These are phyloP conservation scores for Augochlora pura DNA, from an alignment of 1,140 invertebrate genomes.

Conservation along the genomic window DNA sequence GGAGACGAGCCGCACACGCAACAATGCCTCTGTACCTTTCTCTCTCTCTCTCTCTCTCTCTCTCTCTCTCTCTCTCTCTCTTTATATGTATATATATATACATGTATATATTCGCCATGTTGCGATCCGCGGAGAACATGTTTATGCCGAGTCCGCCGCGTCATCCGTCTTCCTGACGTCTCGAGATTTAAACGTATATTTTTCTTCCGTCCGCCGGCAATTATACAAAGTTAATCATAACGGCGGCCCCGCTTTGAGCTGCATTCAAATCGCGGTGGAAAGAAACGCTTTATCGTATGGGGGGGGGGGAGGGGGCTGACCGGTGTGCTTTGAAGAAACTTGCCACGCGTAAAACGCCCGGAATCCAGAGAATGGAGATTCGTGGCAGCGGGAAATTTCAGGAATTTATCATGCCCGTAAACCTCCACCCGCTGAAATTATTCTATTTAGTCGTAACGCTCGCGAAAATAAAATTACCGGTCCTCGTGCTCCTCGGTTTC, in stretches of 20 bases:
- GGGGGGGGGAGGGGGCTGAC: not conserved
- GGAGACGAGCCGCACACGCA: constrained; percentile 31
- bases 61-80: too few species aligned
- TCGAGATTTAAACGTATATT: constrained; percentile 11
- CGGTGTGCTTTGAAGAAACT: not conserved
- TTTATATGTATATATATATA: too few species aligned
- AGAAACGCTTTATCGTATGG: constrained; percentile 15
- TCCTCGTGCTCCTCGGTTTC: not conserved
- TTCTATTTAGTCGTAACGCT: not conserved
- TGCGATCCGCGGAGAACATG: not conserved
- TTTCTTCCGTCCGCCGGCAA: constrained; percentile 17
- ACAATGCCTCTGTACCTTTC: not conserved
- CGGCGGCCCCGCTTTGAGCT: not conserved
- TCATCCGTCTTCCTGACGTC: constrained; percentile 31
- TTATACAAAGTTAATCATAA: constrained; percentile 32
- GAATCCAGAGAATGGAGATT: constrained; percentile 5
- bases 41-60: too few species aligned
- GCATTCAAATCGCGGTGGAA: not conserved
- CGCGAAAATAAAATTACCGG: not conserved
- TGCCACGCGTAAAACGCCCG: not conserved
- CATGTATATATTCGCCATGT: too few species aligned
- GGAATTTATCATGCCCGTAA: not conserved
- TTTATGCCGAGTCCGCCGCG: constrained; percentile 7
- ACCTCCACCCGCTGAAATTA: not conserved
- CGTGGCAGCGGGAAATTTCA: not conserved